Conservation (phyloP, 2,888 invertebrate genomes). For the Yponomeuta malinellus region DNA sequence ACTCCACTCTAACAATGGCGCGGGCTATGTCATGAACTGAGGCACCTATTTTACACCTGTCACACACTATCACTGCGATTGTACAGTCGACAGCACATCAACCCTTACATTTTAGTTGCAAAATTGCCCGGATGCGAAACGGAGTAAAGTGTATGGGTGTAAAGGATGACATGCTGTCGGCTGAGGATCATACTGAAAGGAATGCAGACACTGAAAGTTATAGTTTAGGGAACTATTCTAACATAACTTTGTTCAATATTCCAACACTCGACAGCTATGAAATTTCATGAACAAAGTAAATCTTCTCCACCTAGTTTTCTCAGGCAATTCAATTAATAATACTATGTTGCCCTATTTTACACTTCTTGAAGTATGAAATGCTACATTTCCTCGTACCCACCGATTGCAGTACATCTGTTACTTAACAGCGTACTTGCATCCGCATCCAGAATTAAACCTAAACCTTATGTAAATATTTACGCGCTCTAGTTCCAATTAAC, state of each 20-base stretch:
- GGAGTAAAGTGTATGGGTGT: no score
- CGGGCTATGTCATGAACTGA: slow-evolving; percentile 33
- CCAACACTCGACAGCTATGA: no score
- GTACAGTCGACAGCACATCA: no score
- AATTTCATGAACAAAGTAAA: neutral
- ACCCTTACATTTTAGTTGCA: no score
- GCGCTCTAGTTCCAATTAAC: slow-evolving; percentile 40
- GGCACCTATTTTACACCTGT: no score
- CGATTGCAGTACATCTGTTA: slow-evolving; percentile 5
- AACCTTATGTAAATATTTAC: slow-evolving; percentile 57
- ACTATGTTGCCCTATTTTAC: neutral
- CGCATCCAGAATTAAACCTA: slow-evolving; percentile 53
- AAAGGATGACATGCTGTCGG: no score
- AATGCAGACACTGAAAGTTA: no score
- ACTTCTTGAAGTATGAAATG: neutral
- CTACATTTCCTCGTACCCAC: neutral
- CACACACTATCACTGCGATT: no score
- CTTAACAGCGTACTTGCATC: slow-evolving; percentile 36
- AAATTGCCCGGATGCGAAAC: no score
- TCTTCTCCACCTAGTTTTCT: neutral
- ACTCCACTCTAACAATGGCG: slow-evolving; percentile 25
- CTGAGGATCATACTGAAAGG: no score
- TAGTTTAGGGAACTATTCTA: no score
- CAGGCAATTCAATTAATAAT: neutral
- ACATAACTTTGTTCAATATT: no score